phyloP scores from a whole-genome alignment of 1,140 invertebrate genomes.

The Drosophila triauraria region DNA sequence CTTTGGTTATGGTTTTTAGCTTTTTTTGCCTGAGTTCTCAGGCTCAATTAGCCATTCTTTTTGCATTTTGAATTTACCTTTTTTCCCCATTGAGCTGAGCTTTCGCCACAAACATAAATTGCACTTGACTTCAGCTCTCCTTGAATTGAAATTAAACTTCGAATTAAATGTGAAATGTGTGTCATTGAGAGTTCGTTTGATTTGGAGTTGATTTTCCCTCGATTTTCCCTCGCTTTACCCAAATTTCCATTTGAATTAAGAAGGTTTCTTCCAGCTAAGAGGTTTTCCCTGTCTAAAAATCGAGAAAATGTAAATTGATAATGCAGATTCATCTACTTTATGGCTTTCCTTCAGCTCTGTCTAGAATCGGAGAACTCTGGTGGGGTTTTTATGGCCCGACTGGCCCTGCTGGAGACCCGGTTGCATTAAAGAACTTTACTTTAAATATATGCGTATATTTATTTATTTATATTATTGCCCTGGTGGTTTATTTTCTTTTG shows the following conservation, averaged over 20 bases:
- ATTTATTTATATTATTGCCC: slow-evolving; percentile 36
- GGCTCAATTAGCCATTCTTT: slow-evolving; percentile 43
- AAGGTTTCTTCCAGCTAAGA: slow-evolving; percentile 14
- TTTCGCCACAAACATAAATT: slow-evolving; percentile 31
- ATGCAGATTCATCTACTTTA: slow-evolving; percentile 45
- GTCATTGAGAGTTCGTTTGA: slow-evolving; percentile 9
- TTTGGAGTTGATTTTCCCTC: not conserved
- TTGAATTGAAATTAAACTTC: slow-evolving; percentile 10
- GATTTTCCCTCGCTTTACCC: not conserved
- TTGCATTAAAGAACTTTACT: slow-evolving; percentile 30
- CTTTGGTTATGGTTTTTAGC: slow-evolving; percentile 1
- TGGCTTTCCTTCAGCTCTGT: slow-evolving; percentile 11
- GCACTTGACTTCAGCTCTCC: slow-evolving; percentile 4
- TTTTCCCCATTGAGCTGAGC: slow-evolving; percentile 11
- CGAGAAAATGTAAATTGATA: slow-evolving; percentile 48
- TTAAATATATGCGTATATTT: slow-evolving; percentile 23
- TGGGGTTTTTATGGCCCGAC: slow-evolving; percentile 13
- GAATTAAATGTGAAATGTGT: slow-evolving; percentile 2
- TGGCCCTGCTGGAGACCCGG: not conserved
- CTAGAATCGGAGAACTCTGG: not conserved
- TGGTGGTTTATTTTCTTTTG: slow-evolving; percentile 13
- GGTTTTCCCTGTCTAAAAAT: slow-evolving; percentile 40
- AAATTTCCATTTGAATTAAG: slow-evolving; percentile 44
- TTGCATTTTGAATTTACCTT: slow-evolving; percentile 35
- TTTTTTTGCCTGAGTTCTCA: slow-evolving; percentile 29